These are phyloP conservation scores for Rhabdomys dilectus DNA, from an alignment of 2,113 vertebrate genomes.

Conservation along the genomic window DNA sequence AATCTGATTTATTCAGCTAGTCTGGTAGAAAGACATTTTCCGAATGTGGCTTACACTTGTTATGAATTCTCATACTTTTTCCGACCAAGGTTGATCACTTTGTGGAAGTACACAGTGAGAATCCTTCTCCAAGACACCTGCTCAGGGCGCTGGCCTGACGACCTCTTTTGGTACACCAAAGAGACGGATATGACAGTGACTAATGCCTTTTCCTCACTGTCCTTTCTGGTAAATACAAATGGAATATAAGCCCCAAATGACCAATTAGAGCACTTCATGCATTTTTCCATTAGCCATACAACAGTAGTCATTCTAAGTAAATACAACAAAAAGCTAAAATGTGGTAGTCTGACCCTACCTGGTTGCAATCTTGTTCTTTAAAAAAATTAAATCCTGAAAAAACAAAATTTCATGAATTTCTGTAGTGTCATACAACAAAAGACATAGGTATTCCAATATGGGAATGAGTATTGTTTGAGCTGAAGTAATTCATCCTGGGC, in stretches of 20 bases:
- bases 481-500: constrained; percentile 82
- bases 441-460: constrained; percentile 82
- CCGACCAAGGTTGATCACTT: constrained; percentile 70
- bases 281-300: background rate
- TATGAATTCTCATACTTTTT: constrained; percentile 77
- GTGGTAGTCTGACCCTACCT: constrained; percentile 51
- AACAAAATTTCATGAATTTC: constrained; percentile 71
- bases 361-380: background rate
- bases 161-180: constrained; percentile 75
- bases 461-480: constrained; percentile 81
- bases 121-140: constrained; percentile 45
- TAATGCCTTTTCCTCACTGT: constrained; percentile 53
- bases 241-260: constrained; percentile 81
- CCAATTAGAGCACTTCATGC: constrained; percentile 67
- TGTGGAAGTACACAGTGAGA: constrained; percentile 75
- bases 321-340: constrained; percentile 68
- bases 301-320: constrained; percentile 73
- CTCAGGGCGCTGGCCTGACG: constrained; percentile 82
- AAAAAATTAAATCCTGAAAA: constrained; percentile 61
- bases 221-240: constrained; percentile 77
- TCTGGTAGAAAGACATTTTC: constrained; percentile 75
- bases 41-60: constrained; percentile 66
- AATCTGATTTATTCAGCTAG: constrained; percentile 56
- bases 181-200: constrained; percentile 66
- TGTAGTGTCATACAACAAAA: constrained; percentile 71